These are phyloP conservation scores for Yponomeuta malinellus DNA, from an alignment of 2,888 invertebrate species.

Conservation along the genomic window DNA sequence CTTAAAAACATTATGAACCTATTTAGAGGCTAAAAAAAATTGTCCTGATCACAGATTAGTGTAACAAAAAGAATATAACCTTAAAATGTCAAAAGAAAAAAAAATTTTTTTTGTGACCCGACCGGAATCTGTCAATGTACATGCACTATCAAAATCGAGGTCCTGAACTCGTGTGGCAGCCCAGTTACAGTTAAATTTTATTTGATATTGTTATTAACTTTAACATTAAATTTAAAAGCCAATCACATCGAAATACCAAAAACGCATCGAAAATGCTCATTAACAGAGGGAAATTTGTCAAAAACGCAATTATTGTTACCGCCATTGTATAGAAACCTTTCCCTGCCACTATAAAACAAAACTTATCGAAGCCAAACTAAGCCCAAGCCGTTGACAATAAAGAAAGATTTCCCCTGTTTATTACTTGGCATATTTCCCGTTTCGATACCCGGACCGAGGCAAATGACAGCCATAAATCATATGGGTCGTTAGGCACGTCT, in stretches of 20 bases:
- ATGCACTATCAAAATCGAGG: too few relatives aligned
- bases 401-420: constrained; percentile 20
- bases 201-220: too few relatives aligned
- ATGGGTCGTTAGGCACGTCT: constrained; percentile 67
- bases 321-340: constrained; percentile 42
- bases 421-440: constrained; percentile 15
- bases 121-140: too few relatives aligned
- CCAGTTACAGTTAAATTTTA: too few relatives aligned
- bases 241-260: background rate
- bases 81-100: too few relatives aligned
- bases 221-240: constrained; percentile 2
- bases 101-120: too few relatives aligned
- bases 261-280: constrained; percentile 32
- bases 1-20: too few relatives aligned
- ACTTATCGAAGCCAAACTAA: constrained; percentile 24
- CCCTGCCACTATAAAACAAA: constrained; percentile 22
- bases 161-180: too few relatives aligned
- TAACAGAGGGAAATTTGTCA: constrained; percentile 40
- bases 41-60: too few relatives aligned
- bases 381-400: constrained; percentile 17
- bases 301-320: constrained; percentile 61
- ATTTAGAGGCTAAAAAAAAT: too few relatives aligned
- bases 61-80: too few relatives aligned
- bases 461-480: constrained; percentile 75
- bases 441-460: background rate